Percentiles rank a stretch among this genome's conserved stretches.
Conservation (phyloP, 2,113 vertebrate genomes). For the Mus pahari region DNA sequence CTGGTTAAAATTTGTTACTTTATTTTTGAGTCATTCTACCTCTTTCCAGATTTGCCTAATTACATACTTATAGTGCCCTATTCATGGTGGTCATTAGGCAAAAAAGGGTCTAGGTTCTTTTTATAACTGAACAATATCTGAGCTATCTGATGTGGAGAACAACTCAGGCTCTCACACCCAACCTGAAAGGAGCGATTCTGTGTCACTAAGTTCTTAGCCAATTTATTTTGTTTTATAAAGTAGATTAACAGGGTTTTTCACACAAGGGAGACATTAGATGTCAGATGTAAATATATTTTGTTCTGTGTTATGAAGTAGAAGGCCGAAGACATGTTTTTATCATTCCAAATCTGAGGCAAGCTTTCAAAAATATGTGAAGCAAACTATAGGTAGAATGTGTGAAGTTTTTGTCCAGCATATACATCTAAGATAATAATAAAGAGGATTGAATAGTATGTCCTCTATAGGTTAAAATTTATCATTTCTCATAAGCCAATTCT, state of each 20-base stretch:
- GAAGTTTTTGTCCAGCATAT: neutral
- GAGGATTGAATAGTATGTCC: neutral
- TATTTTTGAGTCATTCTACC: neutral
- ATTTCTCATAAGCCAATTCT: neutral
- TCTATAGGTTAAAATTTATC: neutral
- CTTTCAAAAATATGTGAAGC: neutral
- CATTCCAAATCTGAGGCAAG: neutral
- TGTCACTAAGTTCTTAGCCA: neutral
- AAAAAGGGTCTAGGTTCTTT: neutral
- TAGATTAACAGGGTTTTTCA: neutral
- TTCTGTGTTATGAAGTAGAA: neutral
- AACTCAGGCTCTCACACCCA: neutral
- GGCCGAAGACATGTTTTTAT: neutral
- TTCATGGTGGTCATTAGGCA: neutral
- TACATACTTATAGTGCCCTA: neutral
- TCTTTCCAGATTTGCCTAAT: neutral
- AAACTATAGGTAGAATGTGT: neutral
- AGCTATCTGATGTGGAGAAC: neutral
- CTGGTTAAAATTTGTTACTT: neutral
- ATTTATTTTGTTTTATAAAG: neutral
- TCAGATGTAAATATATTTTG: neutral
- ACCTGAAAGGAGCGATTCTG: neutral
- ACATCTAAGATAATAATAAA: neutral
- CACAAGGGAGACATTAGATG: neutral
- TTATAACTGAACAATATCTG: neutral